These are phyloP conservation scores for Tridacna gigas DNA, from an alignment of 2,888 invertebrate genomes.

Conservation along the genomic window DNA sequence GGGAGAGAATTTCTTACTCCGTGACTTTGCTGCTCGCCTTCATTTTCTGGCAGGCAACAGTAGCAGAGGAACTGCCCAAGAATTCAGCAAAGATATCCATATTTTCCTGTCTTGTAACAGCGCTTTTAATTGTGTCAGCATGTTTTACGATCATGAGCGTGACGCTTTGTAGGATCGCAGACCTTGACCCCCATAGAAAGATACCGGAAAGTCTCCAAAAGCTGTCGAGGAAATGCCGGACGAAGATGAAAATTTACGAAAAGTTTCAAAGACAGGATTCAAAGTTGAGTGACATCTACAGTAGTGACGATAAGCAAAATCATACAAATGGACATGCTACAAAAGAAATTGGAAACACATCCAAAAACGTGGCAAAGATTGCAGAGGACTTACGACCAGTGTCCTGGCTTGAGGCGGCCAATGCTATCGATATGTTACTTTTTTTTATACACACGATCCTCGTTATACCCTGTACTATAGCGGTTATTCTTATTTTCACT, in stretches of 20 bases:
- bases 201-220: slow-evolving; percentile 2
- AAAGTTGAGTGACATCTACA: background rate
- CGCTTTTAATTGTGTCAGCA: background rate
- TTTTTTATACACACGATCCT: background rate
- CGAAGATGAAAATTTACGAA: background rate
- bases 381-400: background rate
- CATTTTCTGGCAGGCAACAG: slow-evolving; percentile 8
- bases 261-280: background rate
- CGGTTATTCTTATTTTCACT: background rate
- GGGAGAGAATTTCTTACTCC: slow-evolving; percentile 2
- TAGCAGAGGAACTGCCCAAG: slow-evolving; percentile 6
- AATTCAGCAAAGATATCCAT: slow-evolving; percentile 10
- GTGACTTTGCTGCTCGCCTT: background rate
- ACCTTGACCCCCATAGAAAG: background rate
- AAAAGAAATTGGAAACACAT: background rate
- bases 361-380: background rate
- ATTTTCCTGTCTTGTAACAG: background rate
- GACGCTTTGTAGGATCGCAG: background rate
- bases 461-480: too few relatives aligned
- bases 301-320: background rate
- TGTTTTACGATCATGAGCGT: background rate
- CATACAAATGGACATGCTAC: background rate
- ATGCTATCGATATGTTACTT: background rate
- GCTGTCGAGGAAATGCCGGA: background rate
- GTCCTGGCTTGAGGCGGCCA: background rate